Conservation (phyloP, 53 echinoderm and acorn worm genomes). For the Zoroaster sp. region DNA sequence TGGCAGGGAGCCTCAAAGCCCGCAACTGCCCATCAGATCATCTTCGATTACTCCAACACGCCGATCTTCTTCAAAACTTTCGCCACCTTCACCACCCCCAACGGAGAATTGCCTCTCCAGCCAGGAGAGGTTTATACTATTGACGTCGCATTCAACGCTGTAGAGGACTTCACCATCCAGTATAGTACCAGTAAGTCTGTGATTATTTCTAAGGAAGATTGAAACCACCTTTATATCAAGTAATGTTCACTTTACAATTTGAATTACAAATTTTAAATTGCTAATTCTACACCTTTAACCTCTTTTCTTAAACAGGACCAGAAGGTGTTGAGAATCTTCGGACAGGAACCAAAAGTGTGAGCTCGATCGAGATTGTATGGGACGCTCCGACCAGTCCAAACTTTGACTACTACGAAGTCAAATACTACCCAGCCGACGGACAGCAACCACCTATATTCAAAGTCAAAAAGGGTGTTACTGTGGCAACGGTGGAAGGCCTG, state of each 20-base stretch:
- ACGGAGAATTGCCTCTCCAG: background rate
- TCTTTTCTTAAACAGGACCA: background rate
- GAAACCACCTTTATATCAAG: no score
- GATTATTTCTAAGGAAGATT: background rate
- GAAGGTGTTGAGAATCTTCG: conserved; percentile 7
- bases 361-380: conserved; percentile 20
- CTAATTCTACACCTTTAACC: background rate
- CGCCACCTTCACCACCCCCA: background rate
- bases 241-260: no score
- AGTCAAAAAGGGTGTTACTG: background rate
- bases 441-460: background rate
- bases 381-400: background rate
- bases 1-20: background rate
- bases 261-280: background rate
- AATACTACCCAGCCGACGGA: conserved; percentile 6
- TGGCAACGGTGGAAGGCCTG: conserved; percentile 27
- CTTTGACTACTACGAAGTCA: conserved; percentile 9
- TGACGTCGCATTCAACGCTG: background rate
- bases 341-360: background rate
- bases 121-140: conserved; percentile 6
- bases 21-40: background rate
- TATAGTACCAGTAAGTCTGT: background rate
- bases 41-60: background rate
- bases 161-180: background rate
- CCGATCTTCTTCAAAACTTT: conserved; percentile 29